phyloP scores from a whole-genome alignment of 92 coral and sea anemone genomes.

The Diadumene lineata region DNA sequence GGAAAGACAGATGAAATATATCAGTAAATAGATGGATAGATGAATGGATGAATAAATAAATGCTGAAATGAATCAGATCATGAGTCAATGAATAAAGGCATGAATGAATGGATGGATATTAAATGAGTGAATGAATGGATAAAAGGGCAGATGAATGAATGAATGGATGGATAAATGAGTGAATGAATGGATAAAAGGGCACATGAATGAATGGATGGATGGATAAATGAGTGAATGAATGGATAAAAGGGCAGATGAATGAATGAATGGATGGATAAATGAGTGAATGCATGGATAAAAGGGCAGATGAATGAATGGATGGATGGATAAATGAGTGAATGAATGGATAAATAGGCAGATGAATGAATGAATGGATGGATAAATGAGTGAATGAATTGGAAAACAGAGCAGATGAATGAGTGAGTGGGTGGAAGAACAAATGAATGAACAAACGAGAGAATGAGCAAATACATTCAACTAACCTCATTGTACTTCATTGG shows the following conservation, averaged over 20 bases:
- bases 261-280: neutral
- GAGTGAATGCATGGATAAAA: neutral
- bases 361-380: neutral
- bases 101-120: neutral
- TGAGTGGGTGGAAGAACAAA: neutral
- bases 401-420: neutral
- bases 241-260: neutral
- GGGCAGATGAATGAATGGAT: neutral
- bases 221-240: neutral
- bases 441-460: neutral
- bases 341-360: neutral
- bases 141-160: neutral
- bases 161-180: neutral
- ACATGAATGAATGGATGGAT: neutral
- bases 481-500: constrained; percentile 73
- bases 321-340: neutral
- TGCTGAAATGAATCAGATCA: neutral
- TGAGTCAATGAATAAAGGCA: neutral
- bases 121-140: neutral
- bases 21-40: neutral
- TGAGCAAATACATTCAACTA: neutral
- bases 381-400: neutral
- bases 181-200: neutral
- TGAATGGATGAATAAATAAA: neutral
- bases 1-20: neutral